Evolutionary conservation across 2,797 vertebrate species (phyloP).

Genomic region (Onychomys leucogaster): DNA sequence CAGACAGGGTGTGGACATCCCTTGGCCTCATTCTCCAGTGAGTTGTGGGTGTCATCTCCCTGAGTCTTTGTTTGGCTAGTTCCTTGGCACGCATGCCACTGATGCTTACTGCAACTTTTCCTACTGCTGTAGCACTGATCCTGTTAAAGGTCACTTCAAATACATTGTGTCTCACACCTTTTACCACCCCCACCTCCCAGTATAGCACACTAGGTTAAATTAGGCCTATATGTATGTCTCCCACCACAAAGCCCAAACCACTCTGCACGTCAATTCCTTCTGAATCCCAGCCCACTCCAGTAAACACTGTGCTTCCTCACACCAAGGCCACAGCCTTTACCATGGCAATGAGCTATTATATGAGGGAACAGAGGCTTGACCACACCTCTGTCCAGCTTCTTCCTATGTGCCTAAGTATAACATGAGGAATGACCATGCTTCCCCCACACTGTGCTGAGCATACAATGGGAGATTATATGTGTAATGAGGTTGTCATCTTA

Average conservation of each 20-base stretch:
- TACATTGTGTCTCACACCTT: not conserved
- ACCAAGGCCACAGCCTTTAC: not conserved
- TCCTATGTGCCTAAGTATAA: not conserved
- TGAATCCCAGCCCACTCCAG: not conserved
- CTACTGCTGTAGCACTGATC: not conserved
- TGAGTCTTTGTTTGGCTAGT: not conserved
- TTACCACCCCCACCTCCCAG: not conserved
- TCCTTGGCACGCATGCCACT: not conserved
- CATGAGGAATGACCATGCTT: not conserved
- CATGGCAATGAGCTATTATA: not conserved
- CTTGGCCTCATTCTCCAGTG: not conserved
- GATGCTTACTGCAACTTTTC: not conserved
- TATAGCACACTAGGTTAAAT: not conserved
- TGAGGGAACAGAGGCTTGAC: not conserved
- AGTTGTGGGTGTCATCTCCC: not conserved
- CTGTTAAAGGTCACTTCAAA: not conserved
- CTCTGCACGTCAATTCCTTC: not conserved
- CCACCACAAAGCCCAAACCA: not conserved
- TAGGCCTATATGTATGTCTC: not conserved
- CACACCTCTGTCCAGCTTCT: not conserved
- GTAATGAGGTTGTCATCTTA: not conserved
- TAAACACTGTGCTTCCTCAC: not conserved
- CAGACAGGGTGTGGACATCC: not conserved
- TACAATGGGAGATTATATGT: not conserved
- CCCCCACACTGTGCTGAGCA: not conserved